phyloP scores from a whole-genome alignment of 2,797 vertebrate species.

The Brotula barbata region DNA sequence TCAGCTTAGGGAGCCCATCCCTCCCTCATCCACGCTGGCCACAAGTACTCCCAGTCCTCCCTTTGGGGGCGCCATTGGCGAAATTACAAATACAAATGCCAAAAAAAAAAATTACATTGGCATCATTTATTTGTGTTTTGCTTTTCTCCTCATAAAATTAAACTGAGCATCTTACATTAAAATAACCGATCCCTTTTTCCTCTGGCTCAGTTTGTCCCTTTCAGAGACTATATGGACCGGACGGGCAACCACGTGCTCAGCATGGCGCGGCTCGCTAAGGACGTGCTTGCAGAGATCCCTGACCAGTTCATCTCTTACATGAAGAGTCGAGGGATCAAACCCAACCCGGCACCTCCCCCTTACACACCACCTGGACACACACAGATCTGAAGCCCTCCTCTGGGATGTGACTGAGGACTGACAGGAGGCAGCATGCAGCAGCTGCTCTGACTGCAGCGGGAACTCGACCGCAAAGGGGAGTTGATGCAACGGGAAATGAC shows the following conservation, averaged over 20 bases:
- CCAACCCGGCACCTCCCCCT: conserved; percentile 77
- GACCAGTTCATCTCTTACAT: conserved; percentile 99
- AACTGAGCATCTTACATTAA: too few relatives aligned
- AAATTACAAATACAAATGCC: too few relatives aligned
- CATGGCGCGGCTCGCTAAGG: conserved; percentile 95
- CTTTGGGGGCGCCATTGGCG: too few relatives aligned
- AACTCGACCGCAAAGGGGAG: conserved; percentile 47
- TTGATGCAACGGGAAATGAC: conserved; percentile 26
- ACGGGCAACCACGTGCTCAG: conserved; percentile 91
- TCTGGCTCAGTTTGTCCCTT: conserved; percentile 87
- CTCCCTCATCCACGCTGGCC: too few relatives aligned
- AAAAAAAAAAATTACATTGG: too few relatives aligned
- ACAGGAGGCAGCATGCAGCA: conserved; percentile 48
- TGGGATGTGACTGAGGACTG: conserved; percentile 46
- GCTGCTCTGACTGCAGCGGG: conserved; percentile 59
- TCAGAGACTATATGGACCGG: conserved; percentile 92
- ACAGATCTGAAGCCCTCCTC: conserved; percentile 79
- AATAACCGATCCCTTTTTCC: conserved; percentile 5
- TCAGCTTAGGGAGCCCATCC: too few relatives aligned
- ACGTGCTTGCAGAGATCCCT: conserved; percentile 95
- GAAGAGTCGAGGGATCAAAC: conserved; percentile 94
- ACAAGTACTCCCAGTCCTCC: too few relatives aligned
- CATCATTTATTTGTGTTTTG: too few relatives aligned
- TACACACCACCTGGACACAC: conserved; percentile 81
- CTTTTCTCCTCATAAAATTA: too few relatives aligned